Conservation (phyloP, 2,113 vertebrate genomes). For the Brachionichthys hirsutus region DNA sequence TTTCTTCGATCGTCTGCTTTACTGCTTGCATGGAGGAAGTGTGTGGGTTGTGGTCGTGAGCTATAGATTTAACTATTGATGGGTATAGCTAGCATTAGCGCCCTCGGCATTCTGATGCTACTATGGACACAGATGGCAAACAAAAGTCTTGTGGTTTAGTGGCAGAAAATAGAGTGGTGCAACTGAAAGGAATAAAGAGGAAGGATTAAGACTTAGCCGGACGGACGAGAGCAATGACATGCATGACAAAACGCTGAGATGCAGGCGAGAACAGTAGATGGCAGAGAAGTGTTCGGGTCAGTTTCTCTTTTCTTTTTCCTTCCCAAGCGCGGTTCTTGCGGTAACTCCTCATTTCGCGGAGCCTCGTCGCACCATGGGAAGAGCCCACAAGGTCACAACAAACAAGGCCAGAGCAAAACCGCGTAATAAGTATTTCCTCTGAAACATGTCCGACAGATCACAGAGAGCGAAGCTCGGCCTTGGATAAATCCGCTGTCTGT, state of each 20-base stretch:
- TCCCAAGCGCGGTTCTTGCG: conserved; percentile 55
- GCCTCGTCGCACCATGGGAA: conserved; percentile 47
- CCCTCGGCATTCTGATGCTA: background rate
- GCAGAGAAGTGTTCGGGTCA: conserved; percentile 23
- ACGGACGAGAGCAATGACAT: conserved; percentile 13
- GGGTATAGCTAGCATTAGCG: conserved; percentile 5
- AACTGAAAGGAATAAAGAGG: conserved; percentile 1
- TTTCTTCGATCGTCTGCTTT: background rate
- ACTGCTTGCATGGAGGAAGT: background rate
- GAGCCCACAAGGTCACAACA: conserved; percentile 72
- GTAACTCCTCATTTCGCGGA: conserved; percentile 52
- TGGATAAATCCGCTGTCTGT: conserved; percentile 46
- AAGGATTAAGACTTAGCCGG: conserved; percentile 18
- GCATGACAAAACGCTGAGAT: conserved; percentile 25
- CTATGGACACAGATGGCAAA: conserved; percentile 7
- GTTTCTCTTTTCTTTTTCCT: conserved; percentile 18
- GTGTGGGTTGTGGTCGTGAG: background rate
- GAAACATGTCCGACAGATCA: conserved; percentile 64
- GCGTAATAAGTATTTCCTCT: conserved; percentile 68
- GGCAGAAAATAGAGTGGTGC: background rate
- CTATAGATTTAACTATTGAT: conserved; percentile 1
- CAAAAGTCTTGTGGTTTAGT: conserved; percentile 13
- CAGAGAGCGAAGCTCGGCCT: conserved; percentile 57
- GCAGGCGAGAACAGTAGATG: conserved; percentile 16
- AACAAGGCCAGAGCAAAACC: conserved; percentile 59